A percentile compares a stretch with the other conserved stretches of the same genome.
Evolutionary conservation across 2,113 vertebrate genomes (phyloP).

Genomic region (Pachyramphus minor): DNA sequence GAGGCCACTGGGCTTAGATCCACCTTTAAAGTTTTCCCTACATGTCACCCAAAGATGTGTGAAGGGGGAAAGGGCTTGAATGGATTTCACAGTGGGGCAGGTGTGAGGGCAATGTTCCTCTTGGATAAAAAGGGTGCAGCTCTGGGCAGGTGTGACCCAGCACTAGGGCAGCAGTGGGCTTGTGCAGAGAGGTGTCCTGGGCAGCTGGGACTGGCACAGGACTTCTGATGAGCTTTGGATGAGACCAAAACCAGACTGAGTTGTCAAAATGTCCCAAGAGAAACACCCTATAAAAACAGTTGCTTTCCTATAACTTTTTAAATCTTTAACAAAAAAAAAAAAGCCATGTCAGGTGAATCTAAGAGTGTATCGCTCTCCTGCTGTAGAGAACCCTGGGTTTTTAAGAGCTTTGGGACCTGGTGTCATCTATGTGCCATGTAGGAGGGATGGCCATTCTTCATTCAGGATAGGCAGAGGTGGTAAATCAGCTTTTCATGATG

Average conservation of each 20-base stretch:
- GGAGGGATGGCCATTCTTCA: background rate
- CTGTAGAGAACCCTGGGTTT: fast-evolving
- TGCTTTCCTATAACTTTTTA: background rate
- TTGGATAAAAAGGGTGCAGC: background rate
- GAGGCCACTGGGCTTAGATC: background rate
- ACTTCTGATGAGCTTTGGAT: background rate
- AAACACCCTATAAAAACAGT: background rate
- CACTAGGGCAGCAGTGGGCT: background rate
- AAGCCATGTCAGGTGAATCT: background rate
- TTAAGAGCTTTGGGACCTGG: background rate
- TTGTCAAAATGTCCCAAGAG: background rate
- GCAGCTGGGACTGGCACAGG: background rate
- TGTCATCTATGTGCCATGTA: background rate
- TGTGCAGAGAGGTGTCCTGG: background rate
- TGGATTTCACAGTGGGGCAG: background rate
- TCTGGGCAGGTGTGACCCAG: background rate
- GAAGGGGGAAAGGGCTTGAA: background rate
- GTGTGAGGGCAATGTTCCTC: background rate
- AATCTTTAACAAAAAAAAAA: background rate
- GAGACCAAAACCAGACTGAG: background rate
- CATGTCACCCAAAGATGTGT: background rate
- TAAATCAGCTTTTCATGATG: background rate
- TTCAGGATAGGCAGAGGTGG: background rate
- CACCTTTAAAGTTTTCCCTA: background rate
- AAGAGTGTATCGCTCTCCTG: fast-evolving